Evolutionary conservation across 2,888 invertebrate species (phyloP).

Genomic region (Coenonympha arcania): DNA sequence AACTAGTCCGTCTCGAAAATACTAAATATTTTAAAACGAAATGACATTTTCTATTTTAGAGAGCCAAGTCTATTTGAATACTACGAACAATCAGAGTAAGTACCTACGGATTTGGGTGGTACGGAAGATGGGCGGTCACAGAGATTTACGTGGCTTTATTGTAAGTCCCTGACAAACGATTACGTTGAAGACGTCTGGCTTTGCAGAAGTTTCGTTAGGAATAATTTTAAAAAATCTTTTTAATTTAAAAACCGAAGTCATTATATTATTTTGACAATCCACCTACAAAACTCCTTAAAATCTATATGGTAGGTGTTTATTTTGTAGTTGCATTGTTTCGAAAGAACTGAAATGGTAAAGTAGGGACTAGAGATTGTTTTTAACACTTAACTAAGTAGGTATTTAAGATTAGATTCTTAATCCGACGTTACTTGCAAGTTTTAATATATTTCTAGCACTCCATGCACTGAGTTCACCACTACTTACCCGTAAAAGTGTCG

Average conservation of each 20-base stretch:
- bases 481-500: conserved; percentile 31
- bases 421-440: not conserved
- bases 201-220: conserved; percentile 34
- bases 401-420: too few species aligned
- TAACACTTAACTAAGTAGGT: too few species aligned
- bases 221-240: not conserved
- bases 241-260: not conserved
- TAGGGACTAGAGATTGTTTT: too few species aligned
- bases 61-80: conserved; percentile 30
- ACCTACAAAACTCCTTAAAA: too few species aligned
- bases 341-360: too few species aligned
- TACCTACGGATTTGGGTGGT: conserved; percentile 33
- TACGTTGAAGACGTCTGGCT: conserved; percentile 48
- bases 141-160: conserved; percentile 40
- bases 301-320: too few species aligned
- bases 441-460: conserved; percentile 33
- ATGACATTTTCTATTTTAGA: conserved; percentile 21
- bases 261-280: too few species aligned
- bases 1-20: not conserved
- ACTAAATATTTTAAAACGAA: conserved; percentile 19
- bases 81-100: conserved; percentile 35
- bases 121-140: conserved; percentile 27
- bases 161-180: conserved; percentile 49
- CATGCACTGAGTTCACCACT: conserved; percentile 14
- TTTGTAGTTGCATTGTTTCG: too few species aligned